Conservation (phyloP, 2,888 invertebrate genomes). For the Melanargia galathea region DNA sequence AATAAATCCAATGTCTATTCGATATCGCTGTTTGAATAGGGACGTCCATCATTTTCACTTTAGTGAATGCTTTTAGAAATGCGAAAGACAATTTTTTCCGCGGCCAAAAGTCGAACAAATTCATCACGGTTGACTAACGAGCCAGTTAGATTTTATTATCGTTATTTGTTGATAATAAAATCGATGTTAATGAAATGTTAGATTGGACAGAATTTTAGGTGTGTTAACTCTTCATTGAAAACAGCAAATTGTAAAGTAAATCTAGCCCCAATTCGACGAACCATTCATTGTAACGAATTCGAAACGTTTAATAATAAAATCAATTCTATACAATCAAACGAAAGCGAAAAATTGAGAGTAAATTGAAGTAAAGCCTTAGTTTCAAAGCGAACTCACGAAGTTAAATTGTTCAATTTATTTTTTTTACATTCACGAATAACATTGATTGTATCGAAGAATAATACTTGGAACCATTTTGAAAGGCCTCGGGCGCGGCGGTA, state of each 20-base stretch:
- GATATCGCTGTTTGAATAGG: conserved; percentile 39
- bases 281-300: conserved; percentile 5
- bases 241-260: too few species aligned
- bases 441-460: neutral
- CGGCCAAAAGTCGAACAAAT: conserved; percentile 37
- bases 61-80: conserved; percentile 40
- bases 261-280: too few species aligned
- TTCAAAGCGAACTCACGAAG: neutral
- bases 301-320: neutral
- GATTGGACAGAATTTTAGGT: too few species aligned
- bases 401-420: neutral
- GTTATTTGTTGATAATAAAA: neutral
- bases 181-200: neutral
- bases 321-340: conserved; percentile 4
- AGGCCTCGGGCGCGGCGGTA: too few species aligned
- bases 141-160: conserved; percentile 36
- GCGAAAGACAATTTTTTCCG: conserved; percentile 42
- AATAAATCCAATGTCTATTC: conserved; percentile 26
- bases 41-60: conserved; percentile 45
- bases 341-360: conserved; percentile 1
- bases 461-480: too few species aligned
- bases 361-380: neutral
- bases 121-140: conserved; percentile 41
- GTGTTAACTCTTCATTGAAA: too few species aligned
- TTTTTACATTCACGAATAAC: neutral